Base-by-base conservation (phyloP, 92 coral and sea anemone species). In the Epizoanthus scotinus region DNA sequence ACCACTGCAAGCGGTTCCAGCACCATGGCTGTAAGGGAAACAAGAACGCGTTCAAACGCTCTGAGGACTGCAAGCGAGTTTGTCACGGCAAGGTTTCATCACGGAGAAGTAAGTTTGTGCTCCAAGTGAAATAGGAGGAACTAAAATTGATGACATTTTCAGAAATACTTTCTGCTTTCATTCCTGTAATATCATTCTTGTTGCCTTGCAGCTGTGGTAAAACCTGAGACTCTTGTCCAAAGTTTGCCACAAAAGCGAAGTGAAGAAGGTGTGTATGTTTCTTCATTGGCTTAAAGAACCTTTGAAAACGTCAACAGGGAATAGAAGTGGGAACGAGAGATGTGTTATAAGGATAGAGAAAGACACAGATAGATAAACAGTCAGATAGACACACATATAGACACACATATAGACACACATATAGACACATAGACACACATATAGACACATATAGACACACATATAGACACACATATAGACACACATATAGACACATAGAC, bases 11-110 rank as follows among this genome's bases (percentile, higher is more conserved):
- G 20, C 54, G 81, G 6, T 58, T 75, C 42, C 18, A n/a, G 2
- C 67, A 75, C 29, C 12, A 14, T 0, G 69, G 81, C 8, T 75
- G 81, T 6, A 75, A 75, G 42, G 81, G 81, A 21, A 75, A 75
- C 67, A 59, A 59, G 24, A 75, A 75, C 15, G 17, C 36, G 0
- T 75, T 75, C 38, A 75, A 34, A 18, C 31, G 44, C 38, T 9
- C 31, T 8, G 67, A 58, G 6, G 81, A 75, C 15, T 75, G 81
- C 18, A 58, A 36, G 26, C 67, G 67, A 36, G 22, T 54, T 59
- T 75, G 81, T 55, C 17, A 38, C 17, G 34, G 56, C 55, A 60
- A 20, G 80, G 24, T 25, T 57, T 57, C 67, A 18, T 54, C 78
- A 6, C 66, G 54, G 67, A 63, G 81, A 75, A 75, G 81, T 75